Evolutionary conservation across 1,140 invertebrate species (phyloP), one percentile per base, ranked within the genome.

Genomic region (Euura lappo): DNA sequence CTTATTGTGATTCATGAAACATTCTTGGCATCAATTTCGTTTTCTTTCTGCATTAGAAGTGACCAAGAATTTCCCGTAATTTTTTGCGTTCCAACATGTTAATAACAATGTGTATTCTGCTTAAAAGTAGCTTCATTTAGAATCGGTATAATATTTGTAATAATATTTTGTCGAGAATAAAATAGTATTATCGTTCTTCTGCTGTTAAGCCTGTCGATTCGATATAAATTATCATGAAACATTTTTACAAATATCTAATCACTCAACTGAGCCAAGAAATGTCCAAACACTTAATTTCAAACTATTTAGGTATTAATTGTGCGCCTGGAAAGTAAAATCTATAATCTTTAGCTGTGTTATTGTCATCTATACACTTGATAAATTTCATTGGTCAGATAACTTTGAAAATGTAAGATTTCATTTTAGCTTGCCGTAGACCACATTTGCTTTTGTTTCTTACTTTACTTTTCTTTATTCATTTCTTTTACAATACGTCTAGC

Each of bases 371-470:
- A 28, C 28, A 28, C 28, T 28, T 28, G 28, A 28, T 28, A 28
- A 28, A 28, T 28, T 28, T 28, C 28, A 60, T 60, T 60, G 6
- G 51, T 60, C 51, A 6, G 81, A 84, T 81, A 84, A 80, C 83
- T 81, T 77, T 85, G 83, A 84, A 84, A 84, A 85, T 85, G 83
- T 83, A 83, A 75, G 81, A 85, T 74, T 81, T 80, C 78, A 77
- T 74, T 74, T 60, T n/a, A 60, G 51, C 51, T 60, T 5, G 13
- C 67, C 71, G 71, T 75, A 60, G 70, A 78, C 65, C 74, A 71
- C 77, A 47, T 60, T 73, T 28, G 28, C 28, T 69, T 74, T 67
- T 71, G 78, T 75, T 73, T 74, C 78, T 72, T 75, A 75, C 76
- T 45, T 46, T 47, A 10, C 28, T 45, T 73, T 69, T 72, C 70